These are phyloP conservation scores for Phalacrocorax pelagicus DNA, from an alignment of 2,113 vertebrate species.

Conservation along the genomic window DNA sequence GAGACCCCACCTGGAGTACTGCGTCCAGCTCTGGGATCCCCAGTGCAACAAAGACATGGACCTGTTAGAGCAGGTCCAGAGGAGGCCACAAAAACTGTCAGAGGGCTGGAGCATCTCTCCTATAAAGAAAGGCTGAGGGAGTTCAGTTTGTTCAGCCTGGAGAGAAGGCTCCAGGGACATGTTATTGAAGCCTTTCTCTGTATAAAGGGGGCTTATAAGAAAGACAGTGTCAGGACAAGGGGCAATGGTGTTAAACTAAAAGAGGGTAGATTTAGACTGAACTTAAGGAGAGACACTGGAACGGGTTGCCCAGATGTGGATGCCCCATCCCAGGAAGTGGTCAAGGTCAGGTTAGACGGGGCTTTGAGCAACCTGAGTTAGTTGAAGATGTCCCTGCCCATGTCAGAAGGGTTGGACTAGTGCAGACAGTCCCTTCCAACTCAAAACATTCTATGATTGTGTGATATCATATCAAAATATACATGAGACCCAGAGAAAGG, in stretches of 20 bases:
- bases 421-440: background rate
- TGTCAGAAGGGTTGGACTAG: rapidly evolving
- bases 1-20: background rate
- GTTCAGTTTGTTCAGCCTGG: background rate
- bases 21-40: background rate
- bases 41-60: background rate
- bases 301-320: background rate
- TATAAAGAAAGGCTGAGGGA: background rate
- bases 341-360: background rate
- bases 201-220: rapidly evolving
- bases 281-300: background rate
- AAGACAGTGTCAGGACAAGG: background rate
- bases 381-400: background rate
- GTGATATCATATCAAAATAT: background rate
- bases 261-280: background rate
- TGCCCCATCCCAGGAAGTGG: background rate
- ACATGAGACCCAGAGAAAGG: background rate
- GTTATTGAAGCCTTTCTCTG: background rate
- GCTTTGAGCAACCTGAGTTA: background rate
- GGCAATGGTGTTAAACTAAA: background rate
- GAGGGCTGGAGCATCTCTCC: background rate
- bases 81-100: background rate
- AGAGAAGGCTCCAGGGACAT: background rate
- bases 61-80: background rate
- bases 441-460: background rate